phyloP scores from a whole-genome alignment of 2,888 invertebrate genomes.

The Eilema caniola region DNA sequence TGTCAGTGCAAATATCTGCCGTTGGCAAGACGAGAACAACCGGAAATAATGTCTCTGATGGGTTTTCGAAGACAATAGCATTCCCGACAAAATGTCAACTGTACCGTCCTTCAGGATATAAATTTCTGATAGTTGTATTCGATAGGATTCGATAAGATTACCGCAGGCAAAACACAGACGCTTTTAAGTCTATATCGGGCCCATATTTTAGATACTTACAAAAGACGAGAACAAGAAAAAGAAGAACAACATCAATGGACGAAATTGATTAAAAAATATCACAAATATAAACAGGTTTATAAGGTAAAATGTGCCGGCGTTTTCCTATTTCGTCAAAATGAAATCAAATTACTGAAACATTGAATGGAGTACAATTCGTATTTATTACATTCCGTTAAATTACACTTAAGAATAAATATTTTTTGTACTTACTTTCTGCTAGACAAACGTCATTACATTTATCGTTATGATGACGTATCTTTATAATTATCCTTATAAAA shows the following conservation, averaged over 20 bases:
- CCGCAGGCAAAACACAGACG: background rate
- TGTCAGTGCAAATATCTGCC: background rate
- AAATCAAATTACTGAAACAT: background rate
- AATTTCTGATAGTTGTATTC: background rate
- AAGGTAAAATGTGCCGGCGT: background rate
- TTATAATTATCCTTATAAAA: too few relatives aligned
- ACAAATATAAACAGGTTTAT: background rate
- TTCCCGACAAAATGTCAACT: background rate
- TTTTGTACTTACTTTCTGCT: background rate
- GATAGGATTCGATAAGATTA: background rate
- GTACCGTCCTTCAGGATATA: background rate
- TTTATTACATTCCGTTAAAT: background rate
- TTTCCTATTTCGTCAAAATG: conserved; percentile 1
- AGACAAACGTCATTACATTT: background rate
- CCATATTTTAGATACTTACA: background rate
- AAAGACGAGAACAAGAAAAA: background rate
- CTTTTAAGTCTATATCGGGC: background rate
- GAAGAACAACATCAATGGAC: background rate
- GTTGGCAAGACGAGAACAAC: conserved; percentile 5
- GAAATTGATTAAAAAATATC: background rate
- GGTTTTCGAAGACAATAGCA: background rate
- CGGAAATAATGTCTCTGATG: conserved; percentile 4
- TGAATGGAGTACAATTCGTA: background rate
- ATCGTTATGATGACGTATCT: too few relatives aligned
- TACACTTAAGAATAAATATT: background rate